Base-by-base conservation (phyloP, 2,888 invertebrate genomes). In the Temnothorax rugatulus region DNA sequence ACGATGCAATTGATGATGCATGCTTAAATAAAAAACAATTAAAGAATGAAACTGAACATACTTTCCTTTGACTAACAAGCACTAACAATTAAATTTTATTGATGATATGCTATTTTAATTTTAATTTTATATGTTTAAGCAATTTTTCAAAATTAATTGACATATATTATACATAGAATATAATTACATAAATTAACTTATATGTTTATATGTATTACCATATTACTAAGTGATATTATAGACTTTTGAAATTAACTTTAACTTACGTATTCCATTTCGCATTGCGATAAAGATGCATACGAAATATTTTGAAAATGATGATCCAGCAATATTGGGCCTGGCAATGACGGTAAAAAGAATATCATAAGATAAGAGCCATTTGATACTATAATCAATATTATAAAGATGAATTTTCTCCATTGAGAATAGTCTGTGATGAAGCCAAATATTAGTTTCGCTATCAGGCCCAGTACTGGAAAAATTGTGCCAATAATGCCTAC, bases 401-500 rank as follows among this genome's bases (percentile, higher is more conserved):
- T 96, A 92, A 98, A 98, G 75, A 98, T 97, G 0, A 96, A 91
- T 94, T 98, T 98, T 87, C 98, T 96, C 91, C 96, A 96, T 91
- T 96, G 95, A 95, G 97, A 97, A 88, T 96, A 96, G 92, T 98
- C 98, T 0, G 97, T 97, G 0, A 98, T 91, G 86, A 97, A 96
- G 4, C 98, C 98, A 92, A 98, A 97, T 1, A 96, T 91, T 0
- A 98, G 98, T 94, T 98, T 98, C 0, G 97, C 97, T 0, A 97
- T 92, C 0, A 98, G 96, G 95, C 97, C 98, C 61, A 97, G 94
- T n/a, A 98, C 95, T 0, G 98, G 98, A 85, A 98, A 94, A 1
- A 97, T 95, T 0, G 97, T 97, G 0, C 97, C 97, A 68, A 98
- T 96, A 87, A 96, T 96, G 2, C 98, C 98, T 97, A 98, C 98